These are phyloP conservation scores for Zophobas atratus DNA, from an alignment of 1,140 invertebrate genomes.

Conservation along the genomic window DNA sequence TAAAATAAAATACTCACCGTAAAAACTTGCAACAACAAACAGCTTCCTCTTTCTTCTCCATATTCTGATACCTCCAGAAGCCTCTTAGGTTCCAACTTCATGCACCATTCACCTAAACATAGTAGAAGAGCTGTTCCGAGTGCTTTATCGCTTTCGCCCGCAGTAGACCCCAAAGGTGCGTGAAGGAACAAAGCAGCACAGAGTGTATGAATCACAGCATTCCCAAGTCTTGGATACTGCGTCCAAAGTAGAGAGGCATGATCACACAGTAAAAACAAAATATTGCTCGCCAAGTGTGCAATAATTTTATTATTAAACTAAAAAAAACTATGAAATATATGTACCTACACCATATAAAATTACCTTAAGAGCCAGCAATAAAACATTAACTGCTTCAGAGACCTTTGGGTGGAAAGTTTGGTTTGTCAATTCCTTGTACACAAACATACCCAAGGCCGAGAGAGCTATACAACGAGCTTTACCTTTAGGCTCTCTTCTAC, in stretches of 20 bases:
- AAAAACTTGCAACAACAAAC: conserved; percentile 76
- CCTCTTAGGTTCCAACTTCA: conserved; percentile 76
- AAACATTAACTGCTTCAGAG: conserved; percentile 87
- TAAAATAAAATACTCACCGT: conserved; percentile 68
- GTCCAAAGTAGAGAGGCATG: conserved; percentile 82
- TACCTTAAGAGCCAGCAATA: conserved; percentile 89
- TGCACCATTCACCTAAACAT: conserved; percentile 95
- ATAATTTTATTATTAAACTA: conserved; percentile 89
- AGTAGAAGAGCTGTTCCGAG: conserved; percentile 89
- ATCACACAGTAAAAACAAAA: conserved; percentile 85
- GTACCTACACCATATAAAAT: conserved; percentile 49
- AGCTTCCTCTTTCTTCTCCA: conserved; percentile 68
- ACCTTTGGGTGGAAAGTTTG: conserved; percentile 79
- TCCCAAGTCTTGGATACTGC: conserved; percentile 84
- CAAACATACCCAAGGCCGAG: conserved; percentile 89
- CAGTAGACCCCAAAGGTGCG: conserved; percentile 58
- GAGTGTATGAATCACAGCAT: conserved; percentile 76
- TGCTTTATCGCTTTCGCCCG: conserved; percentile 77
- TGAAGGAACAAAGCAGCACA: conserved; percentile 70
- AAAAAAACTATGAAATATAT: conserved; percentile 62
- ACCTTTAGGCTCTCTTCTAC: conserved; percentile 89
- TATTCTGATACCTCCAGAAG: conserved; percentile 68
- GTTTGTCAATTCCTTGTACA: conserved; percentile 83
- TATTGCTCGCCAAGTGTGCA: conserved; percentile 90
- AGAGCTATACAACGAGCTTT: conserved; percentile 92